Evolutionary conservation across 2,888 invertebrate genomes (phyloP).

Genomic region (Exephanes ischioxanthus): DNA sequence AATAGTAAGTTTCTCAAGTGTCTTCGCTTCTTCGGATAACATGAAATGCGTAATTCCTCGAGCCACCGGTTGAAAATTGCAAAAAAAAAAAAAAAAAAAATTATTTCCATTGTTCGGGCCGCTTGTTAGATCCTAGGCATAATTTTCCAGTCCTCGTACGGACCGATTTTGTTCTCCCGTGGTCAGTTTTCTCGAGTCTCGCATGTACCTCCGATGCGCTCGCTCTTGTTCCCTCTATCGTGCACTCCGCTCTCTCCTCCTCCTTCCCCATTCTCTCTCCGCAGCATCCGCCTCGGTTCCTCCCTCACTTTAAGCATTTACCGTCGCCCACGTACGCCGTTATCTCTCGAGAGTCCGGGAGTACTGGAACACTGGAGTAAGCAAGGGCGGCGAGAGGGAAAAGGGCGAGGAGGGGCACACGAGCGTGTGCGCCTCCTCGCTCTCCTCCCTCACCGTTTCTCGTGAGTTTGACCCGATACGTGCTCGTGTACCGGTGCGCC

Average conservation of each 20-base stretch:
- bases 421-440: background rate
- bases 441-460: background rate
- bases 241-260: background rate
- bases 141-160: conserved; percentile 34
- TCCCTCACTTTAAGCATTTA: conserved; percentile 54
- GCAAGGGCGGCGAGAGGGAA: conserved; percentile 27
- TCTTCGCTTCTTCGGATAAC: conserved; percentile 1
- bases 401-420: background rate
- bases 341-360: conserved; percentile 52
- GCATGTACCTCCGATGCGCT: background rate
- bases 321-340: conserved; percentile 46
- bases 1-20: conserved; percentile 1
- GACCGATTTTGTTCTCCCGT: conserved; percentile 26
- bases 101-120: background rate
- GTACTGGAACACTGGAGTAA: conserved; percentile 25
- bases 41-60: background rate
- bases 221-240: conserved; percentile 5
- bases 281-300: conserved; percentile 15
- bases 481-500: background rate
- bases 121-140: conserved; percentile 24
- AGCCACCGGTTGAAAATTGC: background rate
- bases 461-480: background rate
- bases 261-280: conserved; percentile 19
- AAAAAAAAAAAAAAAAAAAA: conserved; percentile 24
- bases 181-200: conserved; percentile 40